Percentiles rank a stretch among this genome's conserved stretches.
Conservation (phyloP, 1,140 invertebrate species). For the Microplitis mediator region DNA sequence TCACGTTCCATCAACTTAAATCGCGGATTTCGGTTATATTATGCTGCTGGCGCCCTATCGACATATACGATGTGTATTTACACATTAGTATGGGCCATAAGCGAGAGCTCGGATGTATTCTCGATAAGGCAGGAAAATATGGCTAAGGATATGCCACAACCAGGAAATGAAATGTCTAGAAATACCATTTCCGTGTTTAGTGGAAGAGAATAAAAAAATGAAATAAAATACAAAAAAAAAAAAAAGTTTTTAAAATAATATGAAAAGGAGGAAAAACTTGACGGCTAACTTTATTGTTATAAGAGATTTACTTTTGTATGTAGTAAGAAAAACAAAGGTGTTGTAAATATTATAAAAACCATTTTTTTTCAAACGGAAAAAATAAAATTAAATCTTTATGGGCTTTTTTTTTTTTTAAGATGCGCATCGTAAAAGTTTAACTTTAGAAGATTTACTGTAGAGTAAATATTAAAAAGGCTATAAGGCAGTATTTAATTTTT, state of each 20-base stretch:
- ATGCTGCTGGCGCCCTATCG: not conserved
- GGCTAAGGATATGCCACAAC: not conserved
- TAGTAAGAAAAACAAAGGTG: not conserved
- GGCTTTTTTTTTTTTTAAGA: too few species aligned
- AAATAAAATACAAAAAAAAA: not conserved
- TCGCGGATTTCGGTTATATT: conserved; percentile 5
- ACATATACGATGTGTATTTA: not conserved
- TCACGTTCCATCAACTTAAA: conserved; percentile 19
- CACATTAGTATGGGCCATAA: not conserved
- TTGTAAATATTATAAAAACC: too few species aligned
- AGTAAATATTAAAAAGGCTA: too few species aligned
- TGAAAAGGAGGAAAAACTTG: not conserved
- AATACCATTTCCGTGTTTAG: conserved; percentile 1
- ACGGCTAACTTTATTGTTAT: conserved; percentile 1
- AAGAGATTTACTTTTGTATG: not conserved
- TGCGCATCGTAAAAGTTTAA: too few species aligned
- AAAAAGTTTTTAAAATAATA: not conserved
- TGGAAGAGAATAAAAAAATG: not conserved
- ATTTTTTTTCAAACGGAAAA: too few species aligned
- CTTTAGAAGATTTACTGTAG: too few species aligned
- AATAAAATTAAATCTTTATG: too few species aligned
- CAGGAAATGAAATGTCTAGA: conserved; percentile 16
- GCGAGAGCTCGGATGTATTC: not conserved
- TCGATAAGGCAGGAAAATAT: not conserved
- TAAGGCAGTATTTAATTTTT: too few species aligned